Conservation (phyloP, 2,113 vertebrate genomes). For the Apodemus speciosus region DNA sequence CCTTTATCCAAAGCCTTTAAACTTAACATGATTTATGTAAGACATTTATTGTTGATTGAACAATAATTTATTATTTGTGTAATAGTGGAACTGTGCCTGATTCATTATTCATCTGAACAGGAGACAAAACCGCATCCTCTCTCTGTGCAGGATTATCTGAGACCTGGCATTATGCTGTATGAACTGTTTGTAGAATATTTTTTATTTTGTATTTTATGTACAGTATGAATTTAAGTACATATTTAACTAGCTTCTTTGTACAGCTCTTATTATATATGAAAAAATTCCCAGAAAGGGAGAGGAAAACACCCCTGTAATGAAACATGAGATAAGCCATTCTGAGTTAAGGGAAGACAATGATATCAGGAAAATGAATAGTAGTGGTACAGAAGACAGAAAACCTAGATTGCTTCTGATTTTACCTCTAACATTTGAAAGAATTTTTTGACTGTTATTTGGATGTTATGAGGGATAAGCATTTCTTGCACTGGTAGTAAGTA, state of each 20-base stretch:
- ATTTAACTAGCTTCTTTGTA: constrained; percentile 4
- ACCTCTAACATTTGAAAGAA: background rate
- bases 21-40: constrained; percentile 15
- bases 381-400: background rate
- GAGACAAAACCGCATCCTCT: background rate
- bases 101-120: background rate
- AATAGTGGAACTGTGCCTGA: background rate
- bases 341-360: background rate
- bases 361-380: background rate
- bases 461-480: background rate
- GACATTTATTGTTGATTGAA: background rate
- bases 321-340: background rate
- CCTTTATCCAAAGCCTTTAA: constrained; percentile 10
- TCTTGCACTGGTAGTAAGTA: background rate
- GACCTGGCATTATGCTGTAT: too few relatives aligned
- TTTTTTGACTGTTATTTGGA: background rate
- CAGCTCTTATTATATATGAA: background rate
- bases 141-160: background rate
- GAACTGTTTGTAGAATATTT: background rate
- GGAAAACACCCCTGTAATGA: background rate
- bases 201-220: constrained; percentile 4
- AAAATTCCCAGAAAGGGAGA: background rate
- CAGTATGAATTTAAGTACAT: constrained; percentile 11
- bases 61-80: constrained; percentile 11
- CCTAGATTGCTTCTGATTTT: background rate